Evolutionary conservation across 2,113 vertebrate species (phyloP).

Genomic region (Onychorhynchus coronatus): DNA sequence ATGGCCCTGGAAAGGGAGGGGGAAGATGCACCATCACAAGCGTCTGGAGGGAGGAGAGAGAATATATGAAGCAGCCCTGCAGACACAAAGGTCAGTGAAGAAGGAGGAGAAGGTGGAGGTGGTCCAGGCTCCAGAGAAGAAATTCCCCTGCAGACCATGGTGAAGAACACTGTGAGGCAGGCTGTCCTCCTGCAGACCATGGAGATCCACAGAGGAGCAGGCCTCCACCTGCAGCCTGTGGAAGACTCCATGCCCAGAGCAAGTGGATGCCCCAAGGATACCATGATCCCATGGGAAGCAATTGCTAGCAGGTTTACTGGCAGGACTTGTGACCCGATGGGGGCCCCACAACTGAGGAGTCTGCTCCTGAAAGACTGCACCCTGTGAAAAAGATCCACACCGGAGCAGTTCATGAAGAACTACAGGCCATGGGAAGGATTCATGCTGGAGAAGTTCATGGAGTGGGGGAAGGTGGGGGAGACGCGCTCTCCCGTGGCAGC

Average conservation of each 20-base stretch:
- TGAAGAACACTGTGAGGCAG: not conserved
- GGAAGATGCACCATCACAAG: not conserved
- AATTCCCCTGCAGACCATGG: not conserved
- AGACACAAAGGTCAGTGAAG: not conserved
- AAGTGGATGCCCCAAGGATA: no score
- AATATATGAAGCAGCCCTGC: not conserved
- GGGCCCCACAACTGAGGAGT: rapidly evolving
- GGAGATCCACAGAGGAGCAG: not conserved
- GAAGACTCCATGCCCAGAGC: not conserved
- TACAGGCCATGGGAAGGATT: not conserved
- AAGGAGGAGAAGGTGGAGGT: not conserved
- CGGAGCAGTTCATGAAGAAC: not conserved
- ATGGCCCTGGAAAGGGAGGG: not conserved
- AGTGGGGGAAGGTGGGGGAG: no score
- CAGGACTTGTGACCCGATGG: rapidly evolving
- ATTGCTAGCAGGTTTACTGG: rapidly evolving
- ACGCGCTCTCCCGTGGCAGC: rapidly evolving
- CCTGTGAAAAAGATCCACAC: rapidly evolving
- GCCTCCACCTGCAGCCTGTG: not conserved
- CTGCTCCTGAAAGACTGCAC: not conserved
- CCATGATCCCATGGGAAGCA: not conserved
- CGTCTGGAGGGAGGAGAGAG: not conserved
- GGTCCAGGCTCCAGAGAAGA: rapidly evolving
- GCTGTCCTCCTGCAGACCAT: not conserved
- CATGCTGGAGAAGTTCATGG: not conserved